Base-by-base conservation (phyloP, 2,888 invertebrate species). In the Eristalis intricaria region DNA sequence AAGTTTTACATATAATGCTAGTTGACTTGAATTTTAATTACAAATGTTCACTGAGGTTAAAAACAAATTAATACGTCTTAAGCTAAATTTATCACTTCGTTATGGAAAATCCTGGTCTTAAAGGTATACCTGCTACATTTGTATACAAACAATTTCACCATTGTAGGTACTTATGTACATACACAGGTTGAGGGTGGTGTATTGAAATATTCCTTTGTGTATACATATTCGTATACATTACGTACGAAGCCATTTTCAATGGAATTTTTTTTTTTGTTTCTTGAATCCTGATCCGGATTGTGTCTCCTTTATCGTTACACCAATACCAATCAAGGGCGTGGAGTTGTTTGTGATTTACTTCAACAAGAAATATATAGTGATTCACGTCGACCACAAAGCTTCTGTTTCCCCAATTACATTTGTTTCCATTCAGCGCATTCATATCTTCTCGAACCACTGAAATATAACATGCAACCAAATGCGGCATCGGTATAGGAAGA, bases 41-140 rank as follows among this genome's bases (percentile, higher is more conserved):
- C 58, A n/a, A 58, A 15, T 32, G 23, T 35, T 15, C 15, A 7
- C 1, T 70, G 23, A 35, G 22, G 15, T 70, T 65, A 60, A 66
- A 60, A 73, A 74, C 63, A 80, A 74, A 80, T 80, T 74, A 68
- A 74, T 68, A 15, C 29, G 22, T 68, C 71, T 74, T 50, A 11
- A 73, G 61, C 66, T 43, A 15, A 80, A 73, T 73, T 43, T 32
- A 61, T 73, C 66, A 60, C 60, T 61, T 38, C 29, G 40, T 40
- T 71, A 29, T 64, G 71, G 19, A 29, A 19, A 60, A 23, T n/a
- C 73, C 68, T 68, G 60, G 68, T 61, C n/a, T 43, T 43, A n/a
- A n/a, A 43, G n/a, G 43, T n/a, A 43, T 43, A 43, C 13, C 38
- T 10, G 38, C 11, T 13, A 4, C n/a, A 43, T 43, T 15, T n/a